These are phyloP conservation scores for Indicator indicator DNA, from an alignment of 2,113 vertebrate genomes.

Conservation along the genomic window DNA sequence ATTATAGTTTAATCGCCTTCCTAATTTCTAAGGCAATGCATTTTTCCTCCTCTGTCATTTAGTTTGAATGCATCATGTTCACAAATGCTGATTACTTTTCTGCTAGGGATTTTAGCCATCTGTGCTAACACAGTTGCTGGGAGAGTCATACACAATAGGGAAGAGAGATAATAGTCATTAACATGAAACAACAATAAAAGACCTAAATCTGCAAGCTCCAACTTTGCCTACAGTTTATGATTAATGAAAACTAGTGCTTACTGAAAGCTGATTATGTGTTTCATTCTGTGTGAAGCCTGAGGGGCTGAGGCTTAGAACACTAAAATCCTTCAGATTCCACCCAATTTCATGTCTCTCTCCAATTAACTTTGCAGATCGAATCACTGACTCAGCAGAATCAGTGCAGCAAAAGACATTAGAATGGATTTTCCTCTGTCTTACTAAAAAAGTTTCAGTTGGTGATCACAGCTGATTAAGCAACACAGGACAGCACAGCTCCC, in stretches of 20 bases:
- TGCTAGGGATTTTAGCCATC: constrained; percentile 67
- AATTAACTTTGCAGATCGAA: constrained; percentile 63
- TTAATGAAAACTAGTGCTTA: constrained; percentile 71
- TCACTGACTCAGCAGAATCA: constrained; percentile 66
- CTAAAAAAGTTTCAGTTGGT: neutral
- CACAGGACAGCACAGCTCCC: neutral
- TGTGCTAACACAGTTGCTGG: constrained; percentile 61
- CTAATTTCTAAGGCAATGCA: constrained; percentile 39
- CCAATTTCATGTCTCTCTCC: constrained; percentile 61
- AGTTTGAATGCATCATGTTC: constrained; percentile 58
- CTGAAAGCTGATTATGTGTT: constrained; percentile 73
- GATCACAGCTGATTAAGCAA: constrained; percentile 1
- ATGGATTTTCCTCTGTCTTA: constrained; percentile 26
- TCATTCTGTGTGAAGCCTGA: constrained; percentile 58
- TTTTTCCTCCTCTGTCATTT: constrained; percentile 46
- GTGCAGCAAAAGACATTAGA: constrained; percentile 35
- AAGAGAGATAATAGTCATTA: constrained; percentile 68
- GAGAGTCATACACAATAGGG: constrained; percentile 53
- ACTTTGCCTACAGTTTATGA: constrained; percentile 72
- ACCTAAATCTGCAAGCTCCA: constrained; percentile 67
- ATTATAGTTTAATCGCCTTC: constrained; percentile 50
- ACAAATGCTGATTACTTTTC: constrained; percentile 65
- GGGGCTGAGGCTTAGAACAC: constrained; percentile 53
- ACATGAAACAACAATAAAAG: constrained; percentile 69
- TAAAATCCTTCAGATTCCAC: constrained; percentile 65